Conservation (phyloP, 64 coral and sea anemone genomes). For the Montipora efflorescens region DNA sequence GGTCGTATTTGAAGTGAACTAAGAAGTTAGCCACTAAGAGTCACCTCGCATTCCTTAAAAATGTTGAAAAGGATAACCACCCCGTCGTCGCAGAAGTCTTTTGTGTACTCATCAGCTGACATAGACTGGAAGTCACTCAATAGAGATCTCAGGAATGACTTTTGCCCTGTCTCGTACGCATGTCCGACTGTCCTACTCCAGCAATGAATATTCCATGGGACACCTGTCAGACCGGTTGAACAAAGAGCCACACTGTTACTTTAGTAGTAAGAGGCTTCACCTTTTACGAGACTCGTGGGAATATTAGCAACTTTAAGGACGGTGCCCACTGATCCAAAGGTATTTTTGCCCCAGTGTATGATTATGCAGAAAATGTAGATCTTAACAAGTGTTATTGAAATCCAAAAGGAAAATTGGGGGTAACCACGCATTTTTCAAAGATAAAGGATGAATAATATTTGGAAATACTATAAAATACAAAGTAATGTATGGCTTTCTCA, state of each 20-base stretch:
- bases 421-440: too few relatives aligned
- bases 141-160: conserved; percentile 73
- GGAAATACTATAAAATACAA: too few relatives aligned
- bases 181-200: conserved; percentile 77
- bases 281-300: too few relatives aligned
- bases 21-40: not conserved
- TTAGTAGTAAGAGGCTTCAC: too few relatives aligned
- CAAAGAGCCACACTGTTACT: not conserved
- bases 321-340: too few relatives aligned
- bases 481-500: too few relatives aligned
- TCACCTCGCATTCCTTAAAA: conserved; percentile 96
- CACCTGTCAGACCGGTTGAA: conserved; percentile 21
- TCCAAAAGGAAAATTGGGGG: too few relatives aligned
- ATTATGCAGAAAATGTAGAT: too few relatives aligned
- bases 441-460: too few relatives aligned
- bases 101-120: conserved; percentile 63
- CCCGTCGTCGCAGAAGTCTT: conserved; percentile 88
- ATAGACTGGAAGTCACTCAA: conserved; percentile 91
- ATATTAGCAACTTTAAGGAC: too few relatives aligned
- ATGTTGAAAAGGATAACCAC: conserved; percentile 80
- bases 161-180: conserved; percentile 63
- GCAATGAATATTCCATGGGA: conserved; percentile 89
- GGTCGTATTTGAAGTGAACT: not conserved
- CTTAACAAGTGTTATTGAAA: too few relatives aligned
- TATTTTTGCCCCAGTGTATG: too few relatives aligned